Evolutionary conservation across 2,888 invertebrate species (phyloP).

Genomic region (Cantharis rustica): DNA sequence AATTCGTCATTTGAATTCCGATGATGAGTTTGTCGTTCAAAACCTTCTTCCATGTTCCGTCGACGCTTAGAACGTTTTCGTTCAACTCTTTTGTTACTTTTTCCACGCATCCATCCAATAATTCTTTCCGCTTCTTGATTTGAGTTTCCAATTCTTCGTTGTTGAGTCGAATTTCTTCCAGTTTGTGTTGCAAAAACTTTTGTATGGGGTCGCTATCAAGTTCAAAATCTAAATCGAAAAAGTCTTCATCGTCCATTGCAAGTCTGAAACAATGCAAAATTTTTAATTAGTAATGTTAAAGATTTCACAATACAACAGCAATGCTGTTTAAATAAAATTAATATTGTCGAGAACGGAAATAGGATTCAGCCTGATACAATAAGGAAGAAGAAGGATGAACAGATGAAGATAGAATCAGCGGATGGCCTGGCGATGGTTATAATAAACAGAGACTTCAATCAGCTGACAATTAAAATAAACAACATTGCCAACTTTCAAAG

Average conservation of each 20-base stretch:
- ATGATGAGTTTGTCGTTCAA: slow-evolving; percentile 41
- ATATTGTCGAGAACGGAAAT: too few relatives aligned
- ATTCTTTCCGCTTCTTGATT: slow-evolving; percentile 18
- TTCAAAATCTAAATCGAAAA: slow-evolving; percentile 39
- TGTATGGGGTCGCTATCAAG: slow-evolving; percentile 39
- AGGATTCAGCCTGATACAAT: too few relatives aligned
- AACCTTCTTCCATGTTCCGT: slow-evolving; percentile 38
- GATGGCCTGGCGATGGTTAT: too few relatives aligned
- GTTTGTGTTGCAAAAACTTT: slow-evolving; percentile 26
- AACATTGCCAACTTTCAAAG: too few relatives aligned
- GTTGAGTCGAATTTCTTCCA: slow-evolving; percentile 23
- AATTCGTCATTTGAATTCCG: slow-evolving; percentile 41
- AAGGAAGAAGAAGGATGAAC: too few relatives aligned
- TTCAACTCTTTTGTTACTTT: background rate
- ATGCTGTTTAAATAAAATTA: too few relatives aligned
- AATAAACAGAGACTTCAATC: too few relatives aligned
- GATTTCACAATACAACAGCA: too few relatives aligned
- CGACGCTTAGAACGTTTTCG: slow-evolving; percentile 15
- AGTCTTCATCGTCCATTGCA: slow-evolving; percentile 4
- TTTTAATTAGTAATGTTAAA: too few relatives aligned
- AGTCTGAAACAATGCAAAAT: background rate
- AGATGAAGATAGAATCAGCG: too few relatives aligned
- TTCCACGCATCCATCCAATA: slow-evolving; percentile 14
- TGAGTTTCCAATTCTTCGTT: slow-evolving; percentile 27
- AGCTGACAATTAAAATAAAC: too few relatives aligned